Percentiles rank a stretch among this genome's conserved stretches.
Conservation (phyloP, 2,113 vertebrate genomes). For the Eleginops maclovinus region DNA sequence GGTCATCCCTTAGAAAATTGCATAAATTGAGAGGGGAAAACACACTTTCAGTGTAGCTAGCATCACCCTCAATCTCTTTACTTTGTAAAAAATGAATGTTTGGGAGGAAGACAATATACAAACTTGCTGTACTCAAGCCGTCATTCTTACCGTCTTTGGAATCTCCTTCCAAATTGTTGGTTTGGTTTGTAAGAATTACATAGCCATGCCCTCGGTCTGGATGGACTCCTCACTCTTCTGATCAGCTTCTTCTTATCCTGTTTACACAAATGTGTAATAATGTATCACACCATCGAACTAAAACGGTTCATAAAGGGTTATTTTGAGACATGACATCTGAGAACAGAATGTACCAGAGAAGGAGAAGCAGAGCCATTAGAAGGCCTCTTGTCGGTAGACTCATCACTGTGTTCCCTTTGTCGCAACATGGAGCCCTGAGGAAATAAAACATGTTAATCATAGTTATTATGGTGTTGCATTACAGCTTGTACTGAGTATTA, state of each 20-base stretch:
- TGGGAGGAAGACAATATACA: not conserved
- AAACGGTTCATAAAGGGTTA: not conserved
- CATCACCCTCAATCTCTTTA: not conserved
- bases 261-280: not conserved
- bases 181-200: constrained; percentile 58
- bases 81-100: not conserved
- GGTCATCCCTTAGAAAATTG: constrained; percentile 63
- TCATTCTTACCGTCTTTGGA: constrained; percentile 63
- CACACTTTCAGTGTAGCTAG: not conserved
- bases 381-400: constrained; percentile 36
- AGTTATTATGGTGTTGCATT: not conserved
- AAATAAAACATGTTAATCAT: not conserved
- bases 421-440: constrained; percentile 35
- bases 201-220: constrained; percentile 49
- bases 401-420: constrained; percentile 50
- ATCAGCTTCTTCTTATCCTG: constrained; percentile 63
- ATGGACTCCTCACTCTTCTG: constrained; percentile 68
- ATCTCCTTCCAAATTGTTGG: constrained; percentile 39
- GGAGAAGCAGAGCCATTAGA: constrained; percentile 7
- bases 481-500: not conserved
- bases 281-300: not conserved
- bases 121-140: not conserved
- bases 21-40: constrained; percentile 12
- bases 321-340: not conserved
- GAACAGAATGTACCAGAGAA: constrained; percentile 31